phyloP scores from a whole-genome alignment of 2,888 invertebrate species.

The Cryptophagus acutangulus region DNA sequence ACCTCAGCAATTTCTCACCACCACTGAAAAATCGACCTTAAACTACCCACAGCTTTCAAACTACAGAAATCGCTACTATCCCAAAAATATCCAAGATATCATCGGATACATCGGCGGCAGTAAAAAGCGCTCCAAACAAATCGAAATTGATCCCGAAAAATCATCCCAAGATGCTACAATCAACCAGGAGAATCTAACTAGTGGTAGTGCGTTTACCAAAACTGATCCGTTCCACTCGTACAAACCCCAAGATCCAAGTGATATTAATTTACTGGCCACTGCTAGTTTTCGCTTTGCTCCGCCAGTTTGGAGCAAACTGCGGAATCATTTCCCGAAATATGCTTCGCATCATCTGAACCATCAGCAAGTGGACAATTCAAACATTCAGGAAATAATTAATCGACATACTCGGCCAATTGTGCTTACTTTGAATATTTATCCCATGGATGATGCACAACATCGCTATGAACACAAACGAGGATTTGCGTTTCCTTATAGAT shows the following conservation, averaged over 20 bases:
- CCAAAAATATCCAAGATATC: conserved; percentile 42
- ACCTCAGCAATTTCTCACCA: conserved; percentile 33
- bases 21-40: conserved; percentile 22
- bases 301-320: conserved; percentile 31
- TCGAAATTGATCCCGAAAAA: conserved; percentile 11
- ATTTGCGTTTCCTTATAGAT: conserved; percentile 13
- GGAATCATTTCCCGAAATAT: not conserved
- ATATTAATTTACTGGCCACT: conserved; percentile 68
- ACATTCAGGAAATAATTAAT: conserved; percentile 16
- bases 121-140: conserved; percentile 12
- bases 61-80: conserved; percentile 28
- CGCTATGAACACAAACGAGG: not conserved
- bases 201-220: conserved; percentile 14
- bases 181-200: conserved; percentile 8
- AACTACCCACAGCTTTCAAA: conserved; percentile 27
- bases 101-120: conserved; percentile 28
- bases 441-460: conserved; percentile 20
- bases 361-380: conserved; percentile 12
- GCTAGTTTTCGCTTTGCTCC: conserved; percentile 48
- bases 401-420: conserved; percentile 21
- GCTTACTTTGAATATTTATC: conserved; percentile 32
- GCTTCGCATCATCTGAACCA: not conserved
- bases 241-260: conserved; percentile 69
- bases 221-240: conserved; percentile 63
- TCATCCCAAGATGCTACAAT: not conserved